Evolutionary conservation across 2,113 vertebrate genomes (phyloP).

Genomic region (Rhizomys pruinosus): DNA sequence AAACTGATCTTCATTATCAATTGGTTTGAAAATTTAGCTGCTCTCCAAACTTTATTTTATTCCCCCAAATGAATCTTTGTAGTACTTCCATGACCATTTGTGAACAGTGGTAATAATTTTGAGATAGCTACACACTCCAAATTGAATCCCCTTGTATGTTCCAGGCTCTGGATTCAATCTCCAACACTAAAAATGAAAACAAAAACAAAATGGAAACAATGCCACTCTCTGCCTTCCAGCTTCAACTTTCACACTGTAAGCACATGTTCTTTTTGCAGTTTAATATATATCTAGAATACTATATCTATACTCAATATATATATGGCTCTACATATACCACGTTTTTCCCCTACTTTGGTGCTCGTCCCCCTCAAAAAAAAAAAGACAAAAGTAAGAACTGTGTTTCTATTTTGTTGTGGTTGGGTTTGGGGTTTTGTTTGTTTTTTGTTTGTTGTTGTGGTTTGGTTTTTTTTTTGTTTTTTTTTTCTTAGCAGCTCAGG

Average conservation of each 20-base stretch:
- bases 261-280: background rate
- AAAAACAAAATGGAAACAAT: too few species aligned
- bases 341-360: background rate
- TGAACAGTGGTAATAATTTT: too few species aligned
- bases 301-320: too few species aligned
- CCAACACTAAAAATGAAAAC: background rate
- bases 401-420: too few species aligned
- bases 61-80: too few species aligned
- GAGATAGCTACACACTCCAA: background rate
- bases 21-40: slow-evolving; percentile 11
- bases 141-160: too few species aligned
- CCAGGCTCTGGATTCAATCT: too few species aligned
- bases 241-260: background rate
- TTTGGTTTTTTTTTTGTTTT: background rate
- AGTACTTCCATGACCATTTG: background rate
- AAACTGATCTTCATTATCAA: background rate
- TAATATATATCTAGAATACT: too few species aligned
- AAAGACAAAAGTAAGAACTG: too few species aligned
- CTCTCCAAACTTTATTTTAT: background rate
- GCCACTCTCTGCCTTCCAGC: background rate
- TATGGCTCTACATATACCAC: too few species aligned
- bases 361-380: too few species aligned
- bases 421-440: too few species aligned
- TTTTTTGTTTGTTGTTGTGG: background rate
- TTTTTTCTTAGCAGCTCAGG: background rate